A percentile compares a stretch with the other conserved stretches of the same genome.
Evolutionary conservation across 1,140 invertebrate genomes (phyloP).

Genomic region (Trichomalopsis sarcophagae): DNA sequence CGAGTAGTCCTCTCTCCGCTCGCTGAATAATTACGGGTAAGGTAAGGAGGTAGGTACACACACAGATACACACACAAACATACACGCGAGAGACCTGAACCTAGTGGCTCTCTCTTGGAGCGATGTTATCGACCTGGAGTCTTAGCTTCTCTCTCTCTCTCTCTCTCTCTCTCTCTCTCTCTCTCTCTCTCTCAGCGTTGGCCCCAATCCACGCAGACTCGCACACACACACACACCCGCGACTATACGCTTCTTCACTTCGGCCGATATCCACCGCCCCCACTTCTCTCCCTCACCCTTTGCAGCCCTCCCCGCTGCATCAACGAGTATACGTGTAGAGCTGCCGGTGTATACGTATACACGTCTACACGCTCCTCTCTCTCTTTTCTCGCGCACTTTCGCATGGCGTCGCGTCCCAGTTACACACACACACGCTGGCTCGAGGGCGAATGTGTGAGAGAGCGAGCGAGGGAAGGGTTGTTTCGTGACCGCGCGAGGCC

Average conservation of each 20-base stretch:
- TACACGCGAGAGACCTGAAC: slow-evolving; percentile 59
- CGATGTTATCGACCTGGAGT: slow-evolving; percentile 65
- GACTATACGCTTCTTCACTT: slow-evolving; percentile 25
- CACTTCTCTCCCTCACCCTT: neutral
- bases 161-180: slow-evolving; percentile 57
- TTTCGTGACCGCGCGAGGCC: slow-evolving; percentile 50
- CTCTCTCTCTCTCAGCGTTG: slow-evolving; percentile 47
- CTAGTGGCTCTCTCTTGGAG: slow-evolving; percentile 58
- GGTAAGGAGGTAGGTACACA: slow-evolving; percentile 46
- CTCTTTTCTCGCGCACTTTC: slow-evolving; percentile 37
- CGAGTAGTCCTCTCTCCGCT: slow-evolving; percentile 64
- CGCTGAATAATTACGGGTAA: slow-evolving; percentile 74
- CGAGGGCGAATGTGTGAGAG: slow-evolving; percentile 10
- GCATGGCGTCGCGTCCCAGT: slow-evolving; percentile 53
- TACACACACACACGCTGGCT: slow-evolving; percentile 28
- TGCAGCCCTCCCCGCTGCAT: neutral
- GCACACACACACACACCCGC: slow-evolving; percentile 18
- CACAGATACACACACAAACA: slow-evolving; percentile 45
- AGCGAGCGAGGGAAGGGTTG: slow-evolving; percentile 50
- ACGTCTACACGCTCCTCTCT: slow-evolving; percentile 17
- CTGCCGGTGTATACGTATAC: neutral
- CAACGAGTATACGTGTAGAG: neutral
- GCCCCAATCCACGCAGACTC: slow-evolving; percentile 56
- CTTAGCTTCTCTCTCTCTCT: slow-evolving; percentile 58
- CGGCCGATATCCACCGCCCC: slow-evolving; percentile 23